Evolutionary conservation across 2,888 invertebrate species (phyloP).

Genomic region (Capitulum mitella): DNA sequence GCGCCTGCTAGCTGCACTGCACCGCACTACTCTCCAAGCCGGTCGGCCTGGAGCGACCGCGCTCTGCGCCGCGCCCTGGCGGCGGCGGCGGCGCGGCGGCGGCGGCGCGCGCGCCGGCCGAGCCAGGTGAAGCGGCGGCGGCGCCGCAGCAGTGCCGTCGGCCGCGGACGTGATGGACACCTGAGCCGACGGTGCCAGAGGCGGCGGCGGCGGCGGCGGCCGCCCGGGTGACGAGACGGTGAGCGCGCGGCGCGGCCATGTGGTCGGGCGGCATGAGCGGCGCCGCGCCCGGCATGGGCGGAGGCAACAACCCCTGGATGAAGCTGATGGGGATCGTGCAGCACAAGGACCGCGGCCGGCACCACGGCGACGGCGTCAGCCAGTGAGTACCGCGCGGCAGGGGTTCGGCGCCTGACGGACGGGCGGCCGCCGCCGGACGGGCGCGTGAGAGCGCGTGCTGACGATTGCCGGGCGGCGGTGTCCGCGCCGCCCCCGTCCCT

Average conservation of each 20-base stretch:
- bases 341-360: slow-evolving; percentile 17
- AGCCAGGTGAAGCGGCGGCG: neutral
- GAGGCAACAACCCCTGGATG: neutral
- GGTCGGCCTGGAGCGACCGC: too few species aligned
- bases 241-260: neutral
- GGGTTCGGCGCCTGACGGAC: too few species aligned
- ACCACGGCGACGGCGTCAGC: neutral
- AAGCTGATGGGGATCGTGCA: slow-evolving; percentile 18
- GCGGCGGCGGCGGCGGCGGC: neutral
- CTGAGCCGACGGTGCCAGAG: neutral
- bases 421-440: too few species aligned
- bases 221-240: neutral
- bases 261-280: neutral
- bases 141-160: too few species aligned
- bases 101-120: neutral
- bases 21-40: too few species aligned
- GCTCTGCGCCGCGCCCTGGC: too few species aligned
- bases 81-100: neutral
- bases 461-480: too few species aligned
- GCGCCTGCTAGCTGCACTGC: too few species aligned
- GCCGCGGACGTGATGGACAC: too few species aligned
- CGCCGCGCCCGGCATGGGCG: neutral
- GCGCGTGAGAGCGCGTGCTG: too few species aligned
- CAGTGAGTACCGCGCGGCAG: slow-evolving; percentile 14
- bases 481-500: too few species aligned